These are phyloP conservation scores for Lamellibrachia luymesi DNA, from an alignment of 1,140 invertebrate genomes.

Conservation along the genomic window DNA sequence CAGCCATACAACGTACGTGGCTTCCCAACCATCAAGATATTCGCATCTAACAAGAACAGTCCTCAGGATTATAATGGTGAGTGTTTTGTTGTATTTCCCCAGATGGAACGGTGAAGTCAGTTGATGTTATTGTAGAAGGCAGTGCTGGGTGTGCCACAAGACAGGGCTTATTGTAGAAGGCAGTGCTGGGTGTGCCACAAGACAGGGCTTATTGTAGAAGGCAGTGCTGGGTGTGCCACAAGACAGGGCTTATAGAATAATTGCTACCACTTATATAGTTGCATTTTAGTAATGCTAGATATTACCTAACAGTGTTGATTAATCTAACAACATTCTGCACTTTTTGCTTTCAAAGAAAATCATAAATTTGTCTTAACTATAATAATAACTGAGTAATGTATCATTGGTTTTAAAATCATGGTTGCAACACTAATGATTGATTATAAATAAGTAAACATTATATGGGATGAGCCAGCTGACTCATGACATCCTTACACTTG, in stretches of 20 bases:
- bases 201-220: neutral
- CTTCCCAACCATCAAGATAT: conserved; percentile 97
- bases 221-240: neutral
- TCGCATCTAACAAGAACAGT: conserved; percentile 81
- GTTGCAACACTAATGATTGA: too few relatives aligned
- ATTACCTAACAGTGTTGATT: neutral
- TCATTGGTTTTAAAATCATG: too few relatives aligned
- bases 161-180: neutral
- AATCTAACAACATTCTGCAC: too few relatives aligned
- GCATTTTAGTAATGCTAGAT: neutral
- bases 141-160: neutral
- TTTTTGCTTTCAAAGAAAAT: too few relatives aligned
- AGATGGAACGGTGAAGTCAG: neutral
- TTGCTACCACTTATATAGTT: neutral
- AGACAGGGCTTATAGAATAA: neutral
- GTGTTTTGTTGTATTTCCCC: conserved; percentile 9
- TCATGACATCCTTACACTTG: neutral
- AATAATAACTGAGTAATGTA: too few relatives aligned
- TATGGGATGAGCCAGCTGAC: neutral
- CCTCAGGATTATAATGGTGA: conserved; percentile 81
- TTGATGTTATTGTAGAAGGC: neutral
- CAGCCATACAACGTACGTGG: conserved; percentile 81
- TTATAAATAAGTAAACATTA: neutral
- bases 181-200: neutral
- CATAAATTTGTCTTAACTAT: too few relatives aligned